These are phyloP conservation scores for Poeciliopsis occidentalis DNA, from an alignment of 2,113 vertebrate species.

Conservation along the genomic window DNA sequence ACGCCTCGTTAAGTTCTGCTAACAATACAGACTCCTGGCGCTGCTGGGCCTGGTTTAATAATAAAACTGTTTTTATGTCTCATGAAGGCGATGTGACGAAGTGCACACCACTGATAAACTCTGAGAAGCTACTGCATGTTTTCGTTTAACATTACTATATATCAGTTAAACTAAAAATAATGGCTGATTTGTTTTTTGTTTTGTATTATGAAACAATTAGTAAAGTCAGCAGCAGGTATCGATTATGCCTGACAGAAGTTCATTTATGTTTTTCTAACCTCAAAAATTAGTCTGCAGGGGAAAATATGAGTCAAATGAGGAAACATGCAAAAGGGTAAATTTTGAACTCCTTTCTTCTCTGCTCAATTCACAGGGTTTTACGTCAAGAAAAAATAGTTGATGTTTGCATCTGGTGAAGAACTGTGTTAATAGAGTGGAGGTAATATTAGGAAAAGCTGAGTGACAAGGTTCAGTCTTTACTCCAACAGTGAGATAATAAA, in stretches of 20 bases:
- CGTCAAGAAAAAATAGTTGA: too few relatives aligned
- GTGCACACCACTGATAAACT: conserved; percentile 39
- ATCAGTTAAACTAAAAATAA: not conserved
- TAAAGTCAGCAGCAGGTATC: not conserved
- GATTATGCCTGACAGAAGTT: too few relatives aligned
- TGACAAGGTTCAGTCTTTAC: not conserved
- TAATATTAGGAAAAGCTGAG: not conserved
- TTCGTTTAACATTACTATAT: conserved; percentile 32
- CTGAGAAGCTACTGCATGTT: conserved; percentile 48
- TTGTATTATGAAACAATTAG: not conserved
- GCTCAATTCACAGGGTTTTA: too few relatives aligned
- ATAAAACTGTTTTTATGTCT: conserved; percentile 64
- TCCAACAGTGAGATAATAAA: not conserved
- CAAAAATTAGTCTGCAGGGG: too few relatives aligned
- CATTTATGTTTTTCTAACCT: too few relatives aligned
- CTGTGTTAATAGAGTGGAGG: too few relatives aligned
- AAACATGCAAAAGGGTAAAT: too few relatives aligned
- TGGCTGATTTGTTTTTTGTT: conserved; percentile 5
- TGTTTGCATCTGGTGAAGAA: too few relatives aligned
- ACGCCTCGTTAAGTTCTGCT: conserved; percentile 73
- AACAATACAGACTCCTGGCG: conserved; percentile 41
- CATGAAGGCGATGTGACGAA: conserved; percentile 52
- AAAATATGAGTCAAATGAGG: too few relatives aligned
- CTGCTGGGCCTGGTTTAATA: conserved; percentile 65
- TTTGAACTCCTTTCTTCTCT: too few relatives aligned